Conservation (phyloP, 2,797 vertebrate species). For the Platalea minor region DNA sequence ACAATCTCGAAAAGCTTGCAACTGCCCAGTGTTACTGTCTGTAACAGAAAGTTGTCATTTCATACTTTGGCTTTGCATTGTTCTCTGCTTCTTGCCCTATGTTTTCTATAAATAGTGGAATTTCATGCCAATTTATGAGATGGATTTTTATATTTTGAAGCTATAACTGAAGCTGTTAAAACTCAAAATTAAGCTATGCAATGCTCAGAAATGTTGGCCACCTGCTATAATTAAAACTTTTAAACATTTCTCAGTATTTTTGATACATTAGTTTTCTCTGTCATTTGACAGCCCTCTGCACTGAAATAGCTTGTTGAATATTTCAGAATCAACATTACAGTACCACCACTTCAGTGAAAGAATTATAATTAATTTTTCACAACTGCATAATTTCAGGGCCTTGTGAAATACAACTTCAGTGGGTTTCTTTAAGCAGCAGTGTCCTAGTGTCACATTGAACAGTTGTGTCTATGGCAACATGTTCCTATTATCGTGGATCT, state of each 20-base stretch:
- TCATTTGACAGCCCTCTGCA: slow-evolving; percentile 25
- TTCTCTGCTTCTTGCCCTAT: background rate
- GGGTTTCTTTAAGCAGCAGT: slow-evolving; percentile 43
- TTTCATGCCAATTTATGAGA: background rate
- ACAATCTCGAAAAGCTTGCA: background rate
- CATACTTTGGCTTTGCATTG: background rate
- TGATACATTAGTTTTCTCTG: background rate
- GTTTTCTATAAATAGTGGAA: background rate
- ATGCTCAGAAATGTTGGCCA: background rate
- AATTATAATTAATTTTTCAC: slow-evolving; percentile 67
- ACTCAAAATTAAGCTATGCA: background rate
- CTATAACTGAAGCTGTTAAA: background rate
- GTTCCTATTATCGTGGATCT: slow-evolving; percentile 54
- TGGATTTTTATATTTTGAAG: background rate
- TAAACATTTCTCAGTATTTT: background rate
- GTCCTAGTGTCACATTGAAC: slow-evolving; percentile 47
- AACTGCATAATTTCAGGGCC: slow-evolving; percentile 45
- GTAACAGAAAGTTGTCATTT: background rate
- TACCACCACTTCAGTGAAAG: slow-evolving; percentile 23
- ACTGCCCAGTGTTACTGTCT: background rate
- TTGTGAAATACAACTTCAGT: slow-evolving; percentile 58
- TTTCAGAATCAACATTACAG: slow-evolving; percentile 31
- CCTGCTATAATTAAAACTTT: slow-evolving; percentile 19
- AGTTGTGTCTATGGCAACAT: slow-evolving; percentile 74
- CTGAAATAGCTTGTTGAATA: slow-evolving; percentile 22